phyloP scores from a whole-genome alignment of 2,888 invertebrate genomes.

The Portevinia maculata region DNA sequence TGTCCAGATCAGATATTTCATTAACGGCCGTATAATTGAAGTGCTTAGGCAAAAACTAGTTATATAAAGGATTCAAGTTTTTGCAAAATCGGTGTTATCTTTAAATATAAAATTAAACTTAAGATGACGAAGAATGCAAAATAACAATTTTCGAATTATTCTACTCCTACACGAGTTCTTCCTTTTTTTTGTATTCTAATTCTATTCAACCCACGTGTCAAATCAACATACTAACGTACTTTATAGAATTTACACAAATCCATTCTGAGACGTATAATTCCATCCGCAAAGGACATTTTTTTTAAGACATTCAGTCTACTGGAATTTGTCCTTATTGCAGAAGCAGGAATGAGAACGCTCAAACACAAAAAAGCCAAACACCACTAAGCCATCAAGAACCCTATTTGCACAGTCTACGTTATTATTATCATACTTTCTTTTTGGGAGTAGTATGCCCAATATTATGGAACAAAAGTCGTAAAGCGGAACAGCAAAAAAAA shows the following conservation, averaged over 20 bases:
- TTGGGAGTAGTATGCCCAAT: conserved; percentile 29
- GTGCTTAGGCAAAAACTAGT: too few relatives aligned
- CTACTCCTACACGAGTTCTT: neutral
- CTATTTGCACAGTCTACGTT: conserved; percentile 28
- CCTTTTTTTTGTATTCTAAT: neutral
- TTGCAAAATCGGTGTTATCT: too few relatives aligned
- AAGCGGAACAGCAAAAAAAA: conserved; percentile 24
- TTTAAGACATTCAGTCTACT: conserved; percentile 20
- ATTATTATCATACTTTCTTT: conserved; percentile 40
- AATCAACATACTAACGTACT: neutral
- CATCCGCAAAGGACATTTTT: neutral
- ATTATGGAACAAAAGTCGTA: conserved; percentile 52
- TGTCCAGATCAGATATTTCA: too few relatives aligned
- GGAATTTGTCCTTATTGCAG: conserved; percentile 36
- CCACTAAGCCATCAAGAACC: neutral
- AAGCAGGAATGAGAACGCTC: conserved; percentile 32
- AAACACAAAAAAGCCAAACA: conserved; percentile 7
- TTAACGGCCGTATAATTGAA: too few relatives aligned
- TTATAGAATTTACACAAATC: neutral
- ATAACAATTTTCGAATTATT: neutral
- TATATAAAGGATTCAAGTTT: too few relatives aligned
- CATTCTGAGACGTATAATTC: conserved; percentile 1
- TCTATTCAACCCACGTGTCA: conserved; percentile 5
- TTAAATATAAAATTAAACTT: too few relatives aligned
- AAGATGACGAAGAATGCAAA: neutral